These are phyloP conservation scores for Agrilus biguttatus DNA, from an alignment of 2,888 invertebrate species.

Conservation along the genomic window DNA sequence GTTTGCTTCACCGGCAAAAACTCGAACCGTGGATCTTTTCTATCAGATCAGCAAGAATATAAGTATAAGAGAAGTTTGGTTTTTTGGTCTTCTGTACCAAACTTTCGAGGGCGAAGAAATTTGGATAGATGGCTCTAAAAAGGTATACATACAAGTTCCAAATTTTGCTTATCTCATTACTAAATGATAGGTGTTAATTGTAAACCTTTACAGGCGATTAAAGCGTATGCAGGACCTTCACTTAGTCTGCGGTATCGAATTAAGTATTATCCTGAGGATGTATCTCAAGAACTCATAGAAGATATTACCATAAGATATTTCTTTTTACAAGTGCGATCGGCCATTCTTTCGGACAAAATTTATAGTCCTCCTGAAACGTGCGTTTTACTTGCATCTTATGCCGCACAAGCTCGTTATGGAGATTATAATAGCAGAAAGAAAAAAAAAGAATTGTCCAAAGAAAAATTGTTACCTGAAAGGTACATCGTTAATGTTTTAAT, in stretches of 20 bases:
- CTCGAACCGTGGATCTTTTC: conserved; percentile 19
- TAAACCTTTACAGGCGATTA: conserved; percentile 19
- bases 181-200: conserved; percentile 3
- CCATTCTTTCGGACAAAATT: conserved; percentile 90
- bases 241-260: conserved; percentile 46
- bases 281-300: conserved; percentile 95
- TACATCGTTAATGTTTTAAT: conserved; percentile 13
- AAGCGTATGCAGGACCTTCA: conserved; percentile 8
- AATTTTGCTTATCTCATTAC: not conserved
- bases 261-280: conserved; percentile 99
- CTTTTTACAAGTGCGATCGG: conserved; percentile 88
- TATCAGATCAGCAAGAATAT: conserved; percentile 23
- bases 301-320: conserved; percentile 92
- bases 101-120: conserved; percentile 19
- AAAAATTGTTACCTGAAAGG: conserved; percentile 83
- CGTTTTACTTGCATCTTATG: conserved; percentile 91
- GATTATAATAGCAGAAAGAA: conserved; percentile 76
- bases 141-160: conserved; percentile 14
- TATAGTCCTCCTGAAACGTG: conserved; percentile 99
- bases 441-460: conserved; percentile 69
- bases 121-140: conserved; percentile 27
- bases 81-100: conserved; percentile 24
- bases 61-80: conserved; percentile 27
- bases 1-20: conserved; percentile 20
- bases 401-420: conserved; percentile 92